Evolutionary conservation across 2,797 vertebrate species (phyloP), one percentile per base, ranked within the genome.

Genomic region (Alosa sapidissima): DNA sequence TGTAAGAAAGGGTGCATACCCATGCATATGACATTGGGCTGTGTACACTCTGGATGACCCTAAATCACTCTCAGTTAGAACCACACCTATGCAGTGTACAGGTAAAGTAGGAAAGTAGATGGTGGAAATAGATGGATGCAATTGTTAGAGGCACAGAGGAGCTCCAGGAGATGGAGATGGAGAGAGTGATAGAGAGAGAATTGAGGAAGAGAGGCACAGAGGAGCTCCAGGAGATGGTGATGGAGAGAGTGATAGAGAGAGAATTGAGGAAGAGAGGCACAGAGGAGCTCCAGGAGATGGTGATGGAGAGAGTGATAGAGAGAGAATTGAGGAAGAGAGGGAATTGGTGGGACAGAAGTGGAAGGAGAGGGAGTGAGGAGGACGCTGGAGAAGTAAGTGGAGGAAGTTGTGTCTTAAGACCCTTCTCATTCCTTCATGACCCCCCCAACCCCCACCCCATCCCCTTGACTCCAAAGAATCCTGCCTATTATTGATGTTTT

Each of bases 381-480:
- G 41, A 41, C 4, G 41, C 41, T 41, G 41, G 41, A 41, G 41
- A 41, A 41, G 41, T 10, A 41, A 41, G 41, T 10, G 45, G 41
- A 60, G 58, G 24, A 78, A 45, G 36, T 82, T 55, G 49, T 13
- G 49, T 81, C 54, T 81, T 86, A 81, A 0, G 87, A 83, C 81
- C 82, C 87, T 88, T 65, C 85, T 7, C 83, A 87, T 88, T 65
- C 49, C 0, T 0, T 62, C 82, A 89, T 84, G 2, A 58, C 82
- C 82, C 52, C 51, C 54, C 83, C 33, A 48, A 65, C 58, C 86
- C 88, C 90, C 82, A 81, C 82, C 49, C 52, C 83, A 24, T 65
- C 49, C 86, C 90, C 88, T 89, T 85, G 58, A 68, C 82, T 16
- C 93, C 95, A 93, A 95, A 96, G 95, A 96, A 96, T 96, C 95